Conservation (phyloP, 2,797 vertebrate species). For the Cynodonichthys magdalenae region DNA sequence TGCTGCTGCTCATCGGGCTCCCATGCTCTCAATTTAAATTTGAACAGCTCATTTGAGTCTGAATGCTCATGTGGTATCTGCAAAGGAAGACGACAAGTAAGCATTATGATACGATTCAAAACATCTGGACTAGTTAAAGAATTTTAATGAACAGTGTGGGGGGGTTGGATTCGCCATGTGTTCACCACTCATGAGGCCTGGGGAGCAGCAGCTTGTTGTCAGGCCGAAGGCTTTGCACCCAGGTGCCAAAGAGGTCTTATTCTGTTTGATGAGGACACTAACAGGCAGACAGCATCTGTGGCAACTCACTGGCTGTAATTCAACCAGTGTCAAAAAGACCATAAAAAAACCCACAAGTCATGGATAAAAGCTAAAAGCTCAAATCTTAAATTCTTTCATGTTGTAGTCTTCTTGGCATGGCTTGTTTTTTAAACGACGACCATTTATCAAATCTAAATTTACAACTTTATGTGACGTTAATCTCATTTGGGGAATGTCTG, state of each 20-base stretch:
- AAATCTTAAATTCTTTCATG: slow-evolving; percentile 25
- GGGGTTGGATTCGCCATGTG: slow-evolving; percentile 47
- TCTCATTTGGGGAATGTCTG: slow-evolving; percentile 32
- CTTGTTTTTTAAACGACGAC: slow-evolving; percentile 33
- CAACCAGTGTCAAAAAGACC: slow-evolving; percentile 39
- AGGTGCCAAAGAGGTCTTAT: slow-evolving; percentile 43
- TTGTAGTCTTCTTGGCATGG: background rate
- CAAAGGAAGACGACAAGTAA: slow-evolving; percentile 21
- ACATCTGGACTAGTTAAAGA: slow-evolving; percentile 29
- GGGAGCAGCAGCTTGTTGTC: slow-evolving; percentile 31
- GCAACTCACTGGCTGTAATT: slow-evolving; percentile 30
- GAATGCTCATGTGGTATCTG: slow-evolving; percentile 26
- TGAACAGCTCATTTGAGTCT: slow-evolving; percentile 29
- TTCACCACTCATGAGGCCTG: slow-evolving; percentile 43
- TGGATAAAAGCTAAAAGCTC: slow-evolving; percentile 22
- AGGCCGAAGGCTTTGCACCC: slow-evolving; percentile 47
- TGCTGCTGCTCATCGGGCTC: slow-evolving; percentile 32
- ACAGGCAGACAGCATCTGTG: slow-evolving; percentile 30
- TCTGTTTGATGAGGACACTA: slow-evolving; percentile 34
- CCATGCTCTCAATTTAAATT: slow-evolving; percentile 32
- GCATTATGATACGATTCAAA: slow-evolving; percentile 44
- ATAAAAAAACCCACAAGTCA: slow-evolving; percentile 38
- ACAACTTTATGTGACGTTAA: slow-evolving; percentile 35
- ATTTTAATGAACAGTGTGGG: slow-evolving; percentile 31
- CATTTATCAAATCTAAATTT: slow-evolving; percentile 43